phyloP scores from a whole-genome alignment of 1,140 invertebrate species.

The Drosophila equinoxialis region DNA sequence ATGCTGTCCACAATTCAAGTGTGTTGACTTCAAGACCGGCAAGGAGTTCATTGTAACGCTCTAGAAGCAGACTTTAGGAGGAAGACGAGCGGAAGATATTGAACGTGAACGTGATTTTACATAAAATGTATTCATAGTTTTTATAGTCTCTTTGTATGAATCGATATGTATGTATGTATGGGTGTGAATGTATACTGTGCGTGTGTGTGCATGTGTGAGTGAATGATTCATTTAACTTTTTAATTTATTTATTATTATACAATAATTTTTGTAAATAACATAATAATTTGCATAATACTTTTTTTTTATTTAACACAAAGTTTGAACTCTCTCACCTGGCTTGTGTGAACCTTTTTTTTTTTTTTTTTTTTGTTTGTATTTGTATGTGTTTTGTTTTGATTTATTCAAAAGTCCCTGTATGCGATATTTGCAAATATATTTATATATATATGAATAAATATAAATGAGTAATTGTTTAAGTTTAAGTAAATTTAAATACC shows the following conservation, averaged over 20 bases:
- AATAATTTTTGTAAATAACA: constrained; percentile 62
- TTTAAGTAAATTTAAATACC: constrained; percentile 23
- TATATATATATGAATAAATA: constrained; percentile 17
- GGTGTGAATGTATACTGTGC: constrained; percentile 3
- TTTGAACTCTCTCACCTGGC: constrained; percentile 47
- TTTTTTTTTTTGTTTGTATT: constrained; percentile 18
- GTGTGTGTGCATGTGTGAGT: constrained; percentile 26
- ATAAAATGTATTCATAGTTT: constrained; percentile 75
- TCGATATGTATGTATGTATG: constrained; percentile 11
- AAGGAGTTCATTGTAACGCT: constrained; percentile 77
- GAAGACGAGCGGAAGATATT: constrained; percentile 19
- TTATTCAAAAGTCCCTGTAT: constrained; percentile 75
- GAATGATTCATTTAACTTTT: constrained; percentile 63
- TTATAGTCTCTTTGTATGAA: constrained; percentile 37
- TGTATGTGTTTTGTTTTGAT: constrained; percentile 63
- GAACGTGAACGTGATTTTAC: constrained; percentile 73
- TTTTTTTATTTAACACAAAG: constrained; percentile 25
- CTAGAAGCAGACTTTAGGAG: constrained; percentile 34
- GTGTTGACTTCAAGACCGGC: constrained; percentile 80
- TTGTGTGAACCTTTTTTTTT: constrained; percentile 51
- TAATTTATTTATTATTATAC: constrained; percentile 78
- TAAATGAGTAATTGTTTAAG: constrained; percentile 17
- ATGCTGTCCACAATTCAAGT: constrained; percentile 81
- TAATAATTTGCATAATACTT: constrained; percentile 46
- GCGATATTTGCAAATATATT: constrained; percentile 75